Evolutionary conservation across 1,140 invertebrate genomes (phyloP), one percentile per base, ranked within the genome.

Genomic region (Hydropsyche tenuis): DNA sequence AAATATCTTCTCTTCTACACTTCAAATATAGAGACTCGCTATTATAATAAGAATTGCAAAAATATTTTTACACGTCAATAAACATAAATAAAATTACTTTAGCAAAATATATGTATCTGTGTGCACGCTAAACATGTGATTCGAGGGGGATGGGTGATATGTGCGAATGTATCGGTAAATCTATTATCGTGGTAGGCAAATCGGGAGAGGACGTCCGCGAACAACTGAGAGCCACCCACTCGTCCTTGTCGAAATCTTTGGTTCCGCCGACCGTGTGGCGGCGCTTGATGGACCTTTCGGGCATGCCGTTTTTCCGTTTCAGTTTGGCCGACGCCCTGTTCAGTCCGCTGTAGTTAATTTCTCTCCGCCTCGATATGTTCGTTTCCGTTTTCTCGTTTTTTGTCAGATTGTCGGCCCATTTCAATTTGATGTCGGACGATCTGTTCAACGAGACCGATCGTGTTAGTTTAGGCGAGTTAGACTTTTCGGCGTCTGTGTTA

Each of bases 181-280:
- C 81, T 64, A 80, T 77, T 51, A 85, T 81, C 79, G 84, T 81
- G 9, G 84, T 82, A 70, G 83, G 84, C 22, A 85, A 81, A 79
- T 85, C 84, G 9, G 84, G 84, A 73, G 83, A 85, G 16, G 83
- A 84, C 18, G 84, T 84, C 73, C 84, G 81, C 75, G 83, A 82
- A 80, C 83, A 84, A 22, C 83, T 82, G 16, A 77, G 76, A 74
- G 83, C 83, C 75, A 81, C 80, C 84, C 84, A 85, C 53, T 83
- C 83, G 81, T 84, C 83, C 80, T 85, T 85, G 80, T 85, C 84
- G 80, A 85, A 93, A 81, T 96, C 94, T 80, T 94, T 93, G 0
- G 92, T 94, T 16, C 95, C 94, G 30, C 94, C 94, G 0, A 97
- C 94, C 0, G 95, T 97, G 82, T 96, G 95, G n/a, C 95, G 86